Evolutionary conservation across 1,140 invertebrate genomes (phyloP).

Genomic region (Philaenus spumarius): DNA sequence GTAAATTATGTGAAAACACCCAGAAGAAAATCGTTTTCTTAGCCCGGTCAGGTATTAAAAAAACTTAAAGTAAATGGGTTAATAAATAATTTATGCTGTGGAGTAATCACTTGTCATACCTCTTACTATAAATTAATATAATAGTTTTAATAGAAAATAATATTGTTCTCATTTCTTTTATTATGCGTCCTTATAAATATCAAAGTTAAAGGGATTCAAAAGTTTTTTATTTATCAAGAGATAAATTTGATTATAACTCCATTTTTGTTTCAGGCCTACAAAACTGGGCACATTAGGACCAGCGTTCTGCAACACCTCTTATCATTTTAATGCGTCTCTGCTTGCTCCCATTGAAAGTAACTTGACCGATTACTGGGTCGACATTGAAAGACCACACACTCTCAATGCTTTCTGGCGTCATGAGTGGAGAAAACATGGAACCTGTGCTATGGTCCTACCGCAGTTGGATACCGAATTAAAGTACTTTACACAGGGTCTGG

Average conservation of each 20-base stretch:
- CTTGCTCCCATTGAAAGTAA: slow-evolving; percentile 52
- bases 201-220: no score
- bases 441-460: slow-evolving; percentile 59
- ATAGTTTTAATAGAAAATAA: no score
- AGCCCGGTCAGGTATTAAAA: no score
- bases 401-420: slow-evolving; percentile 65
- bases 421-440: slow-evolving; percentile 81
- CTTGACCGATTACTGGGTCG: slow-evolving; percentile 62
- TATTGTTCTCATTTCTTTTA: no score
- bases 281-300: slow-evolving; percentile 58
- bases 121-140: no score
- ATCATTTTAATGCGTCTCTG: slow-evolving; percentile 52
- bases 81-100: no score
- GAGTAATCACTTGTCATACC: no score
- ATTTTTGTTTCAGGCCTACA: slow-evolving; percentile 50
- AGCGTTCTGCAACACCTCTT: slow-evolving; percentile 56
- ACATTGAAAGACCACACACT: slow-evolving; percentile 52
- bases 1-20: no score
- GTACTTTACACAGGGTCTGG: slow-evolving; percentile 63
- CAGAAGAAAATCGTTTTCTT: no score
- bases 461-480: slow-evolving; percentile 56
- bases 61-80: no score
- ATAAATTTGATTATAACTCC: background rate
- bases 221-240: no score
- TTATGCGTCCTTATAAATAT: no score